These are phyloP conservation scores for Ptilodon capucinus DNA, from an alignment of 2,888 invertebrate species.

Conservation along the genomic window DNA sequence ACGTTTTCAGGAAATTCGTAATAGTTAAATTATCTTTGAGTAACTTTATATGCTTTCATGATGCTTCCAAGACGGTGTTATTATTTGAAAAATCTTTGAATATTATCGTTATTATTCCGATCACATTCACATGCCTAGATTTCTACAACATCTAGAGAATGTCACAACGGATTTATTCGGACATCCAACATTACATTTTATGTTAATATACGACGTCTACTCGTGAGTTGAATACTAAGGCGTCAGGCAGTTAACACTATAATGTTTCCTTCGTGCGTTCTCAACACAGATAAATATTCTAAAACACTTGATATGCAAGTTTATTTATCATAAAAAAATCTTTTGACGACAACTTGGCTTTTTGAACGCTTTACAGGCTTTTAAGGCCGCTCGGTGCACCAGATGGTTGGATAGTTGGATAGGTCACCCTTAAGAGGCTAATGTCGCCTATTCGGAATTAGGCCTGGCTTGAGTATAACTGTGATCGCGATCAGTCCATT, in stretches of 20 bases:
- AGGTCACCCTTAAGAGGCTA: too few relatives aligned
- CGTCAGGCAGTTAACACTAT: slow-evolving; percentile 2
- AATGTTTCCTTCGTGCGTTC: not conserved
- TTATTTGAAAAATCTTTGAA: not conserved
- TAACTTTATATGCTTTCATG: not conserved
- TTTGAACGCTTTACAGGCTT: too few relatives aligned
- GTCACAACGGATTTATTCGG: slow-evolving; percentile 15
- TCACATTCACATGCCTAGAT: not conserved
- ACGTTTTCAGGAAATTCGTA: not conserved
- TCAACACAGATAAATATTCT: not conserved
- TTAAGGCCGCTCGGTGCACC: too few relatives aligned
- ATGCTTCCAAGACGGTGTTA: not conserved
- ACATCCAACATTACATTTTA: slow-evolving; percentile 16
- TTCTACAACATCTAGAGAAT: slow-evolving; percentile 1
- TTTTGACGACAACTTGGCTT: too few relatives aligned
- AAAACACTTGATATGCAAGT: not conserved
- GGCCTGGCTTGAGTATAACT: too few relatives aligned
- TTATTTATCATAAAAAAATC: not conserved
- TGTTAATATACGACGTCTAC: slow-evolving; percentile 11
- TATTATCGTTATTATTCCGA: not conserved
- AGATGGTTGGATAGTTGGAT: too few relatives aligned
- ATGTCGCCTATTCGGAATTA: too few relatives aligned
- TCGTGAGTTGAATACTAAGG: slow-evolving; percentile 21
- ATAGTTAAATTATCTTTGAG: not conserved
- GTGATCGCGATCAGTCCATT: too few relatives aligned